A percentile compares a stretch with the other conserved stretches of the same genome.
Conservation (phyloP, 1,140 invertebrate species). For the Psilanteris sp. region DNA sequence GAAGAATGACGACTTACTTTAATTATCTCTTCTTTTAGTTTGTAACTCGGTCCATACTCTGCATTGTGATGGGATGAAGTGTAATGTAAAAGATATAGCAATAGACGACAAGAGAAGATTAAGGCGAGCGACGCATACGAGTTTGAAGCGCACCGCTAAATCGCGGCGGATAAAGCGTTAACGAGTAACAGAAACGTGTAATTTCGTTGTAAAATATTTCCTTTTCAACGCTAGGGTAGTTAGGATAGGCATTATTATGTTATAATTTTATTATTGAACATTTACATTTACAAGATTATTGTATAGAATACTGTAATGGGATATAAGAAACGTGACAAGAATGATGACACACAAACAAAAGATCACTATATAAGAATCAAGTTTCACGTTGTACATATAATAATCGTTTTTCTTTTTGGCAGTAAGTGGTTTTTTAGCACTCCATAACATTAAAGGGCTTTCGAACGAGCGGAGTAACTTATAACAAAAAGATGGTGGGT, state of each 20-base stretch:
- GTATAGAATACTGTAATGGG: constrained; percentile 74
- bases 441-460: constrained; percentile 74
- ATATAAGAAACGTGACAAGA: constrained; percentile 33
- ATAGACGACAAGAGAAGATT: constrained; percentile 50
- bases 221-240: constrained; percentile 73
- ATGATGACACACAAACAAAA: constrained; percentile 31
- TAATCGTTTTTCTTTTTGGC: constrained; percentile 66
- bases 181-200: constrained; percentile 69
- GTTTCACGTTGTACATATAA: constrained; percentile 77
- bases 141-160: constrained; percentile 13
- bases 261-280: constrained; percentile 78
- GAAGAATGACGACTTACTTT: constrained; percentile 33
- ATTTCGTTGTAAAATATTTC: constrained; percentile 80
- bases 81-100: constrained; percentile 72
- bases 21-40: constrained; percentile 42
- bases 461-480: constrained; percentile 48
- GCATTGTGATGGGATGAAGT: constrained; percentile 72
- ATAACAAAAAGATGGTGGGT: constrained; percentile 7
- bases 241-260: constrained; percentile 78
- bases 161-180: constrained; percentile 3
- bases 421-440: constrained; percentile 72
- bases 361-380: constrained; percentile 55
- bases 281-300: constrained; percentile 76
- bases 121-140: constrained; percentile 28
- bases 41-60: constrained; percentile 71